Base-by-base conservation (phyloP, 1,140 invertebrate species). In the Drosophila fuyamai region DNA sequence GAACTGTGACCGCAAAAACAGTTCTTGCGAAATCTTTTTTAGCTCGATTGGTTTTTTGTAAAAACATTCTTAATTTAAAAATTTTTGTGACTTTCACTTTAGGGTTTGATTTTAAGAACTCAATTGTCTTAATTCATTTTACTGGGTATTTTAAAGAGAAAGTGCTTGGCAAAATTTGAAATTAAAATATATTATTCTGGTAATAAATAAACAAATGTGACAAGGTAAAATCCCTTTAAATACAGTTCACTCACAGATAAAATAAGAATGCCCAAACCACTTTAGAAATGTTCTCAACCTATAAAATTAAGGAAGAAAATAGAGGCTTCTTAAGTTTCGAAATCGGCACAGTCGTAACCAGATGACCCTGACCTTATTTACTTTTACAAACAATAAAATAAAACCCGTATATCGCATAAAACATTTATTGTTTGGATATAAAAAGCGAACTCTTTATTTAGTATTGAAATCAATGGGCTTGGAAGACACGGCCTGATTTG, bases 291-390 rank as follows among this genome's bases (percentile, higher is more conserved):
- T 2, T 10, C 4, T 38, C 36, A 38, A 12, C 36, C 8, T 13
- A 10, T 10, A 12, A 12, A 23, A 23, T 13, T 38, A 12, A 38
- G 4, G 4, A 47, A 47, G 16, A 47, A 46, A 29, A 32, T 1
- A 29, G 7, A 29, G 27, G 13, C 48, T 35, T 35, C 4, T 27
- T 9, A 51, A 51, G 48, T 9, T 18, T n/a, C 1, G 9, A 16
- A 32, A 35, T 6, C n/a, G 5, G n/a, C 1, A 32, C 4, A 35
- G 27, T 35, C 29, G 8, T 51, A 57, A 29, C 13, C 12, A 56
- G 44, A n/a, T 71, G 62, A 71, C 63, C 67, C 65, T 68, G 67
- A 68, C 46, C 54, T 68, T 58, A 72, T 40, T 50, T 48, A 48
- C 43, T 68, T 68, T 36, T 36, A 13, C 54, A 38, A 36, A 65